These are phyloP conservation scores for Erpobdella octoculata DNA, from an alignment of 2,888 invertebrate genomes.

Conservation along the genomic window DNA sequence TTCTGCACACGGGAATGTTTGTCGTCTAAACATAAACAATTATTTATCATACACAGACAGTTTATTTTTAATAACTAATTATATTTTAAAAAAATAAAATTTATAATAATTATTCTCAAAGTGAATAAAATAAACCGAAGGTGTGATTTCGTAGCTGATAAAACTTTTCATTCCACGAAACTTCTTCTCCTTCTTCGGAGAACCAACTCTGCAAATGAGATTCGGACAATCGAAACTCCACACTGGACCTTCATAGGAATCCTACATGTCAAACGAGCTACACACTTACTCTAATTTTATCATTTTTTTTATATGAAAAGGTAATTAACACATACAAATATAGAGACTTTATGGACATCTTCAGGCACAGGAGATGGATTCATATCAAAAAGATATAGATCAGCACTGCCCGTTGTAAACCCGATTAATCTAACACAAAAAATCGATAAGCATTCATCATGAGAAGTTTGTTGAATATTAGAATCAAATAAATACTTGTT, in stretches of 20 bases:
- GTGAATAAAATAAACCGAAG: conserved; percentile 59
- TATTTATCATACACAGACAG: not conserved
- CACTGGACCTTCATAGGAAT: conserved; percentile 64
- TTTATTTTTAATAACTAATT: not conserved
- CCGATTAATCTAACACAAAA: conserved; percentile 15
- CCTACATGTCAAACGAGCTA: conserved; percentile 46
- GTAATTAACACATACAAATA: conserved; percentile 32
- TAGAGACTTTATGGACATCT: conserved; percentile 26
- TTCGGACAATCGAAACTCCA: conserved; percentile 68
- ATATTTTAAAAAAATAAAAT: not conserved
- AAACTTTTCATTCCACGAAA: conserved; percentile 93
- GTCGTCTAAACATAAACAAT: conserved; percentile 61
- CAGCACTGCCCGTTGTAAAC: conserved; percentile 29
- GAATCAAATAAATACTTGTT: too few species aligned
- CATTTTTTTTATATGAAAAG: not conserved
- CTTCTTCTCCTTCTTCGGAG: conserved; percentile 93
- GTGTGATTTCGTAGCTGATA: conserved; percentile 90
- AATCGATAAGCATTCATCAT: not conserved
- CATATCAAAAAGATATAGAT: conserved; percentile 38
- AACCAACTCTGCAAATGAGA: conserved; percentile 78
- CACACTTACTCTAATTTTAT: not conserved
- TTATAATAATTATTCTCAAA: not conserved
- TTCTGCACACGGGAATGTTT: conserved; percentile 73
- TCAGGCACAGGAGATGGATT: conserved; percentile 31
- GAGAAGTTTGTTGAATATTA: not conserved